Evolutionary conservation across 2,888 invertebrate species (phyloP).

Genomic region (Rhingia rostrata): DNA sequence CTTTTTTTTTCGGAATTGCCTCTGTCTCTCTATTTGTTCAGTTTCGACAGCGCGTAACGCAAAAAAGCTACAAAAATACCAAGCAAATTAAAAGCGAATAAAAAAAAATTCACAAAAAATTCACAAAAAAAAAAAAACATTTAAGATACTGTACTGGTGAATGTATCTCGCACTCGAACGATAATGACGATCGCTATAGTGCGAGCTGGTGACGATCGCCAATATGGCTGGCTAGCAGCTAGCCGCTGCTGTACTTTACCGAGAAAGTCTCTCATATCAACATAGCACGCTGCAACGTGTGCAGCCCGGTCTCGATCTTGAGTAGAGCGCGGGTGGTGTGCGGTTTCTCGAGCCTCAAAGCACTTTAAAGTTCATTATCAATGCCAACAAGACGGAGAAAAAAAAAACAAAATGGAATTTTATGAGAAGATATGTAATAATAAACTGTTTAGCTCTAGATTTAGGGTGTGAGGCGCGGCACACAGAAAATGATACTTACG

Average conservation of each 20-base stretch:
- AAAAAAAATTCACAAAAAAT: slow-evolving; percentile 5
- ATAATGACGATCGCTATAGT: slow-evolving; percentile 30
- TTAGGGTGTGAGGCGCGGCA: slow-evolving; percentile 21
- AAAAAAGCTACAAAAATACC: slow-evolving; percentile 4
- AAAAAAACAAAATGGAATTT: slow-evolving; percentile 17
- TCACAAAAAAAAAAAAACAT: slow-evolving; percentile 9
- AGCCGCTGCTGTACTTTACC: slow-evolving; percentile 21
- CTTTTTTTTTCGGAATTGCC: not conserved
- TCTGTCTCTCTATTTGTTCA: slow-evolving; percentile 22
- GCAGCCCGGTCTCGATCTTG: slow-evolving; percentile 18
- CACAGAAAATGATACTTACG: not conserved
- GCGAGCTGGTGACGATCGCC: slow-evolving; percentile 32
- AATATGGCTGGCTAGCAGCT: slow-evolving; percentile 6
- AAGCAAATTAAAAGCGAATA: not conserved
- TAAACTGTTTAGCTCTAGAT: not conserved
- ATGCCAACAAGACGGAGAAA: slow-evolving; percentile 63
- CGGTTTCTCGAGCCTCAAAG: slow-evolving; percentile 24
- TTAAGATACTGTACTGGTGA: slow-evolving; percentile 45
- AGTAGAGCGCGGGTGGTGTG: slow-evolving; percentile 15
- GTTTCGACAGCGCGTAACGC: slow-evolving; percentile 48
- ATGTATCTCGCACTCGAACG: slow-evolving; percentile 26
- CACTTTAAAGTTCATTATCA: slow-evolving; percentile 72
- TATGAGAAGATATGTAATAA: slow-evolving; percentile 27
- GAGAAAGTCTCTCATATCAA: slow-evolving; percentile 47
- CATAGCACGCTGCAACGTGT: slow-evolving; percentile 57